A percentile compares a stretch with the other conserved stretches of the same genome.
These are phyloP conservation scores for Drosophila tsacasi DNA, from an alignment of 1,140 invertebrate genomes.

Conservation along the genomic window DNA sequence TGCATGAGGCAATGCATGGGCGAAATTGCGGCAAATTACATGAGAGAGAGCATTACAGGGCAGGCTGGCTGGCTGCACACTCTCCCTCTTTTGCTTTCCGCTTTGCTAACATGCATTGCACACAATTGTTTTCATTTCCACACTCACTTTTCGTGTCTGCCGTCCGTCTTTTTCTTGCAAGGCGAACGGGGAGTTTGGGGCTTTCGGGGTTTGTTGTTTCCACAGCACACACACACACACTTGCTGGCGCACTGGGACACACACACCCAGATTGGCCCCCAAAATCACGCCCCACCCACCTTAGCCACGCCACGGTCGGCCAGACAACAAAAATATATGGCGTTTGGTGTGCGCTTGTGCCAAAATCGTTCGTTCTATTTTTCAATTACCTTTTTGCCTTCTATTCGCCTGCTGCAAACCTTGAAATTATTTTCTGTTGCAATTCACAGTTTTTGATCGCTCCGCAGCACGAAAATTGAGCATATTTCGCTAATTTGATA, in stretches of 20 bases:
- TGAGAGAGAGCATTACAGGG: constrained; percentile 53
- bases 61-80: constrained; percentile 47
- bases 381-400: constrained; percentile 83
- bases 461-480: constrained; percentile 63
- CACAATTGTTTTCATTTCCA: constrained; percentile 75
- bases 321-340: constrained; percentile 66
- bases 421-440: constrained; percentile 83
- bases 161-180: constrained; percentile 38
- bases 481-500: constrained; percentile 81
- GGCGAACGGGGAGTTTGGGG: neutral
- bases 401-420: constrained; percentile 83
- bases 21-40: constrained; percentile 80
- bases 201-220: constrained; percentile 53
- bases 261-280: constrained; percentile 66
- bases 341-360: constrained; percentile 75
- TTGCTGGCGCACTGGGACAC: constrained; percentile 5
- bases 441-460: constrained; percentile 75
- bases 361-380: constrained; percentile 84
- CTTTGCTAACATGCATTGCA: constrained; percentile 34
- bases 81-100: constrained; percentile 46
- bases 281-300: constrained; percentile 79
- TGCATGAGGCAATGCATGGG: constrained; percentile 57
- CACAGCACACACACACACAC: constrained; percentile 38
- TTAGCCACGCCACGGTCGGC: constrained; percentile 45
- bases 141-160: constrained; percentile 69